Percentiles rank a stretch among this genome's conserved stretches.
phyloP scores from a whole-genome alignment of 2,888 invertebrate species.

The Trichacis sp. region DNA sequence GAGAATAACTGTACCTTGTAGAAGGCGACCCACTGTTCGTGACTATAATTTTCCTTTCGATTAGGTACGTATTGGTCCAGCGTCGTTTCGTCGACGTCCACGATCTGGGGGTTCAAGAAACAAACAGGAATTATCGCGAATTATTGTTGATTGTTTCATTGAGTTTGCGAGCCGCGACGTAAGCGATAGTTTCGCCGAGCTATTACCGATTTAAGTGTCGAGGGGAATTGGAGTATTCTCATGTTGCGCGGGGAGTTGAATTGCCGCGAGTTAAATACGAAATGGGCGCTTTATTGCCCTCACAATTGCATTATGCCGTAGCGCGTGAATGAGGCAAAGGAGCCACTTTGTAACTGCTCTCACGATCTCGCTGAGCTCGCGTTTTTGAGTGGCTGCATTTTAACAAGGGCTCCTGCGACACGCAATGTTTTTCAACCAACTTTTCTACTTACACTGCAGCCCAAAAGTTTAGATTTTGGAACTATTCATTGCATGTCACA shows the following conservation, averaged over 20 bases:
- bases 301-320: constrained; percentile 37
- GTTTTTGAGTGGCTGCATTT: neutral
- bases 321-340: constrained; percentile 8
- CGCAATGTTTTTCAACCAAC: no score
- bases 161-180: constrained; percentile 17
- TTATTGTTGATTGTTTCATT: constrained; percentile 30
- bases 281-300: constrained; percentile 42
- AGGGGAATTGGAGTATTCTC: constrained; percentile 22
- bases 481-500: no score
- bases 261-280: constrained; percentile 33
- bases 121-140: constrained; percentile 31
- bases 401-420: neutral
- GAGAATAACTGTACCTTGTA: constrained; percentile 73
- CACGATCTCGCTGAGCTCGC: constrained; percentile 14
- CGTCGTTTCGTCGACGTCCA: constrained; percentile 70
- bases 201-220: constrained; percentile 14
- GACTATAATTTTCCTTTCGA: constrained; percentile 76
- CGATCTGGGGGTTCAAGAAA: constrained; percentile 65
- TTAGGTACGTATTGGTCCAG: constrained; percentile 70
- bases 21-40: constrained; percentile 81
- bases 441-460: no score
- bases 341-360: constrained; percentile 21
- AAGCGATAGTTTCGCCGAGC: constrained; percentile 16
- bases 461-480: no score
- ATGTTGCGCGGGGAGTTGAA: constrained; percentile 40